Evolutionary conservation across 2,113 vertebrate genomes (phyloP), one percentile per base, ranked within the genome.

Genomic region (Protomyctophum bolini): DNA sequence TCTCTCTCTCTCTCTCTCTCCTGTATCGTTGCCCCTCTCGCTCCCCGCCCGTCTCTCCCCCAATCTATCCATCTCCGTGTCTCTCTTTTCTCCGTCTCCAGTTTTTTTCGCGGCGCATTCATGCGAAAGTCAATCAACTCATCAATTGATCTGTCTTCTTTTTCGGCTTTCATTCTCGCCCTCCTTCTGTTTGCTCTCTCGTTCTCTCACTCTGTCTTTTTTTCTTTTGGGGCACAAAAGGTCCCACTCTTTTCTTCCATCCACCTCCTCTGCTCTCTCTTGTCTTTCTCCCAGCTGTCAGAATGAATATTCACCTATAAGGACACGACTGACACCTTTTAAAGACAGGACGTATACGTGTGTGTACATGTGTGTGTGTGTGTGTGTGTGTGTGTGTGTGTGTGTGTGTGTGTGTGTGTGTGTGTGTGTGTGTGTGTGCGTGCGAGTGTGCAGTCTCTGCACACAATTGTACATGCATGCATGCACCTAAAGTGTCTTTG

Each of bases 291-390:
- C 14, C 55, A 77, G 60, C 80, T 83, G 84, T 84, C 84, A 84
- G 73, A 57, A 58, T 76, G 77, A 80, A 84, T 84, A 86, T 83
- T 79, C 83, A 77, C 59, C 71, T 58, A 41, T 64, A 82, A 82
- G 84, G 76, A 64, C 49, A 83, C 81, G 78, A 82, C 87, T 85
- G 68, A 84, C 82, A 86, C 81, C 77, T 82, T 80, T 76, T 65
- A 79, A 73, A 79, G 60, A 70, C n/a, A 12, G 51, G 10, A 54
- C 10, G 4, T 9, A 6, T 54, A 12, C 12, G 51, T 10, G 10
- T 54, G 10, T 12, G 11, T 12, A 11, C 79, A 73, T 48, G 66
- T 80, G 45, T 11, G 10, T 10, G 8, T 70, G 58, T 74, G 63
- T 70, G 79, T 76, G 64, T 59, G 46, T 66, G 56, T 63, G 60